A percentile compares a stretch with the other conserved stretches of the same genome.
Conservation (phyloP, 2,888 invertebrate species). For the Caenorhabditis auriculariae region DNA sequence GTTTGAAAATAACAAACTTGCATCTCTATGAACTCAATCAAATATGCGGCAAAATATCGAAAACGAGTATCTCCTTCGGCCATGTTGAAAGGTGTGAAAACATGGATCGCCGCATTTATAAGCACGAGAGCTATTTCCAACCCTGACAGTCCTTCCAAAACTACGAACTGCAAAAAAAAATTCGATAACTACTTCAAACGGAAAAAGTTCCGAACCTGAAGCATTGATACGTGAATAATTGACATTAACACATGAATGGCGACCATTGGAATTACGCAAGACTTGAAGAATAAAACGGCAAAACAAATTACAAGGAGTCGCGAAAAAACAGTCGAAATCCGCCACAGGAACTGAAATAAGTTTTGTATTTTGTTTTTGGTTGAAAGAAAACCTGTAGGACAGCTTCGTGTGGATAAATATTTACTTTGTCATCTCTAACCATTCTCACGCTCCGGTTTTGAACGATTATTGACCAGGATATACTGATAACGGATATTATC, state of each 20-base stretch:
- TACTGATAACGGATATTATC: slow-evolving; percentile 37
- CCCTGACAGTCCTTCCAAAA: slow-evolving; percentile 17
- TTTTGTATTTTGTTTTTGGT: slow-evolving; percentile 1
- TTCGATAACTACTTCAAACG: neutral
- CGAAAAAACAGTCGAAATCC: slow-evolving; percentile 40
- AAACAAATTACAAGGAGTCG: slow-evolving; percentile 31
- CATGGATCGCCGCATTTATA: slow-evolving; percentile 45
- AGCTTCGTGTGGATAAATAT: slow-evolving; percentile 46
- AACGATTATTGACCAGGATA: slow-evolving; percentile 48
- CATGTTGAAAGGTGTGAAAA: slow-evolving; percentile 54
- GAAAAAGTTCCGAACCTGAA: no score
- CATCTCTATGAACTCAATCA: slow-evolving; percentile 42
- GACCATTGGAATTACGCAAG: slow-evolving; percentile 13
- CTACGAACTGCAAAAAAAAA: slow-evolving; percentile 22
- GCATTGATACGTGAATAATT: slow-evolving; percentile 25
- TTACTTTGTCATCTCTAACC: slow-evolving; percentile 44
- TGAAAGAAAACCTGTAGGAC: slow-evolving; percentile 38
- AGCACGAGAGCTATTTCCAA: slow-evolving; percentile 33
- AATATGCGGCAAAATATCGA: slow-evolving; percentile 40
- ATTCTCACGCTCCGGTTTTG: slow-evolving; percentile 52
- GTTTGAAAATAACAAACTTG: slow-evolving; percentile 19
- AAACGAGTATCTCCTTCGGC: slow-evolving; percentile 45
- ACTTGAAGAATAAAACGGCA: slow-evolving; percentile 12
- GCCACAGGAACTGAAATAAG: slow-evolving; percentile 47
- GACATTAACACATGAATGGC: slow-evolving; percentile 26